Conservation (phyloP, 2,888 invertebrate species). For the Leucozona laternaria region DNA sequence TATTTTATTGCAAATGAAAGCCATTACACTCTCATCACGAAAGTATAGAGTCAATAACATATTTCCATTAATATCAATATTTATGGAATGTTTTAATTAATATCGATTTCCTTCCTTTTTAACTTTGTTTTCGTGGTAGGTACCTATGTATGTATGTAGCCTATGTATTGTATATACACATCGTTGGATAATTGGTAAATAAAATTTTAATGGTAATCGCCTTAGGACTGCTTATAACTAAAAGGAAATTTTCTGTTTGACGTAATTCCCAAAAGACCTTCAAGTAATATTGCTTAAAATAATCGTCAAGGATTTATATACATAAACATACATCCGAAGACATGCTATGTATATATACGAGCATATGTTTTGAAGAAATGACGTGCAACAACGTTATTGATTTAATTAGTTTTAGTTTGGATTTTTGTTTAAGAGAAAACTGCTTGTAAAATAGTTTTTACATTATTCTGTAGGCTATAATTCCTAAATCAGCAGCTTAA, state of each 20-base stretch:
- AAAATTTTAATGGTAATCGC: constrained; percentile 39
- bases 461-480: too few relatives aligned
- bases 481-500: too few relatives aligned
- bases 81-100: constrained; percentile 59
- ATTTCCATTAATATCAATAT: constrained; percentile 46
- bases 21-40: constrained; percentile 22
- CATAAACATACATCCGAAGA: not conserved
- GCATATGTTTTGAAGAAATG: not conserved
- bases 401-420: not conserved
- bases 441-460: too few relatives aligned
- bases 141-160: not conserved
- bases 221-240: constrained; percentile 6
- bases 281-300: constrained; percentile 25
- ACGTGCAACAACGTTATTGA: not conserved
- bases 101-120: constrained; percentile 32
- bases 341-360: too few relatives aligned
- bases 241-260: constrained; percentile 16
- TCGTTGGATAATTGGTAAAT: constrained; percentile 13
- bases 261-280: constrained; percentile 35
- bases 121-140: not conserved
- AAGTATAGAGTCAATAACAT: constrained; percentile 9
- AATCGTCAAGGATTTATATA: constrained; percentile 24
- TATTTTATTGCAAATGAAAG: constrained; percentile 1
- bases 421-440: too few relatives aligned
- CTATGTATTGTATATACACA: not conserved